Percentiles rank a stretch among this genome's conserved stretches.
phyloP scores from a whole-genome alignment of 2,888 invertebrate species.

The Mystacides longicornis region DNA sequence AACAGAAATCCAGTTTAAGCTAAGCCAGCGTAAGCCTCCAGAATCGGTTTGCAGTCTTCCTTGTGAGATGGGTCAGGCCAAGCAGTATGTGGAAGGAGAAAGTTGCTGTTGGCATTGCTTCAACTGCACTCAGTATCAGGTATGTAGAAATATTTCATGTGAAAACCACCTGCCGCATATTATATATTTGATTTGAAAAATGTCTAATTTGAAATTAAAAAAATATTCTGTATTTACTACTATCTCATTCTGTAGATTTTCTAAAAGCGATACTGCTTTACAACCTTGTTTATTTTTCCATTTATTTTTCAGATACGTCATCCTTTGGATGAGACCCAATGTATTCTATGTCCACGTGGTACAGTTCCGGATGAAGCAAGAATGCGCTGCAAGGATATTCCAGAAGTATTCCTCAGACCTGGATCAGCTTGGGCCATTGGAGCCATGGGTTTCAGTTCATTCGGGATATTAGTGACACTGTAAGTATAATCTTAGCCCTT shows the following conservation, averaged over 20 bases:
- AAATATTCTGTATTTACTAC: not conserved
- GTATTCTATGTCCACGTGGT: slow-evolving; percentile 74
- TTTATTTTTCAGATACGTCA: slow-evolving; percentile 61
- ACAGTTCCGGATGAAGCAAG: slow-evolving; percentile 74
- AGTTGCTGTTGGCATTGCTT: slow-evolving; percentile 94
- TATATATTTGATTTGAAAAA: no score
- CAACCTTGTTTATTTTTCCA: not conserved
- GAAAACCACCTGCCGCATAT: no score
- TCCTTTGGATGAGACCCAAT: slow-evolving; percentile 73
- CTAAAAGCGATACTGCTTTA: not conserved
- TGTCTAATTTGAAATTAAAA: not conserved
- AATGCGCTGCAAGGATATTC: slow-evolving; percentile 66
- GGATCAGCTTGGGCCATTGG: slow-evolving; percentile 90
- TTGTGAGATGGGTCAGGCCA: slow-evolving; percentile 83
- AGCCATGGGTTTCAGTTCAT: slow-evolving; percentile 81
- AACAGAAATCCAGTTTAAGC: slow-evolving; percentile 76
- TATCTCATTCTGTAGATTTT: not conserved
- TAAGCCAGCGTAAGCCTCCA: slow-evolving; percentile 70
- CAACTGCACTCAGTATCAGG: slow-evolving; percentile 83
- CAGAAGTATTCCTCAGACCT: slow-evolving; percentile 72
- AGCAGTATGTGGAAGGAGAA: slow-evolving; percentile 87
- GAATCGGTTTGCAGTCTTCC: slow-evolving; percentile 87
- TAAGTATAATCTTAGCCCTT: no score
- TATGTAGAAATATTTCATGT: slow-evolving; percentile 29
- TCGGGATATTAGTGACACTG: slow-evolving; percentile 75